These are phyloP conservation scores for Lepidurus couesii DNA, from an alignment of 1,140 invertebrate species.

Conservation along the genomic window DNA sequence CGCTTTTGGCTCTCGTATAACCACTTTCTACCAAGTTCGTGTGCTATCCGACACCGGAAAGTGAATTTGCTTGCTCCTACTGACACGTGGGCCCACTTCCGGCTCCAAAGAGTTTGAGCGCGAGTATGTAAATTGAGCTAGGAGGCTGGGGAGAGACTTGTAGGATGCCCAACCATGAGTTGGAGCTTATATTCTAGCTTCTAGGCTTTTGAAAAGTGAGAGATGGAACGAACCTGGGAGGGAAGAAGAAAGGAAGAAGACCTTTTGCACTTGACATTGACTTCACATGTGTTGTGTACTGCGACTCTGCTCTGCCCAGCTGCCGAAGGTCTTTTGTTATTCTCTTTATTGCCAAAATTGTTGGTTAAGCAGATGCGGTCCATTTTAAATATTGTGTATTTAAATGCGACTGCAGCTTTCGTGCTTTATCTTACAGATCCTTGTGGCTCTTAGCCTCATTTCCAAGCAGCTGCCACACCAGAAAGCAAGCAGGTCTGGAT, in stretches of 20 bases:
- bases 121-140: not conserved
- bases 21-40: not conserved
- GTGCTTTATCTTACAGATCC: not conserved
- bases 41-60: slow-evolving; percentile 9
- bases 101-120: not conserved
- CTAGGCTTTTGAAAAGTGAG: not conserved
- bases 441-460: not conserved
- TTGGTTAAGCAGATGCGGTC: not conserved
- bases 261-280: slow-evolving; percentile 19
- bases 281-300: not conserved
- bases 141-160: not conserved
- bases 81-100: not conserved
- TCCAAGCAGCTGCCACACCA: not conserved
- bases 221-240: not conserved
- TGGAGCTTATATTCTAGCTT: not conserved
- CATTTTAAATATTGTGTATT: not conserved
- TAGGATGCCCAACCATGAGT: not conserved
- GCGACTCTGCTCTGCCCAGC: not conserved
- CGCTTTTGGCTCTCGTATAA: not conserved
- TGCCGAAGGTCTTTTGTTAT: not conserved
- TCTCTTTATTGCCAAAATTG: not conserved
- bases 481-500: not conserved
- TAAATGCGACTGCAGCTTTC: not conserved
- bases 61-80: not conserved
- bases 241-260: not conserved